Evolutionary conservation across 2,113 vertebrate species (phyloP).

Genomic region (Eretmochelys imbricata): DNA sequence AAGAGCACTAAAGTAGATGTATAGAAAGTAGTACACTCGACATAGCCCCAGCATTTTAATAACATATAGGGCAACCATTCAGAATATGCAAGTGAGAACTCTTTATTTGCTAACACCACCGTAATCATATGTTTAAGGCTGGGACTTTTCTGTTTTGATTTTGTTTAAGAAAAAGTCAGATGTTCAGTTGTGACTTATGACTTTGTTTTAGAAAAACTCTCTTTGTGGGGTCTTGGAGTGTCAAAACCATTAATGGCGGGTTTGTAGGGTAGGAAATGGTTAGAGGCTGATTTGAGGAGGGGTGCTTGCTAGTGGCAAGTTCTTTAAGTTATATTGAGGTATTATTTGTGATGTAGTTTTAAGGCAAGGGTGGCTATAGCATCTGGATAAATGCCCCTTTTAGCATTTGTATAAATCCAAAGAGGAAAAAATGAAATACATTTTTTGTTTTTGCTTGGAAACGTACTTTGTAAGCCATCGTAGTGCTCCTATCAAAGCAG

Average conservation of each 20-base stretch:
- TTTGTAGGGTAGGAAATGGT: neutral
- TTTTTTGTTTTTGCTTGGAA: neutral
- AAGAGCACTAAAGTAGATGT: neutral
- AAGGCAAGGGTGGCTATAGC: neutral
- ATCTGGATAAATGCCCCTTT: neutral
- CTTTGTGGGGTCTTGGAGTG: neutral
- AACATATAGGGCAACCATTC: neutral
- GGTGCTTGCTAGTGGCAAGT: neutral
- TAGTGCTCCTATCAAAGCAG: fast-evolving
- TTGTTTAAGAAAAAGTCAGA: neutral
- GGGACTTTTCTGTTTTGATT: neutral
- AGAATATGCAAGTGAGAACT: neutral
- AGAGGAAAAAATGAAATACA: neutral
- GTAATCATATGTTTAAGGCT: fast-evolving
- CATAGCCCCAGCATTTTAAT: neutral
- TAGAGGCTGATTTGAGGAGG: neutral
- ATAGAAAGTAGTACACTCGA: neutral
- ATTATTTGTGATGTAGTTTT: neutral
- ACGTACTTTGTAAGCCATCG: neutral
- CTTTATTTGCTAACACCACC: neutral
- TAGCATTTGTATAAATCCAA: neutral
- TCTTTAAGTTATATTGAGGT: neutral
- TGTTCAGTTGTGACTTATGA: neutral
- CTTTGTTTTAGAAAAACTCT: fast-evolving
- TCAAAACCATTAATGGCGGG: neutral